These are phyloP conservation scores for Agraylea sexmaculata DNA, from an alignment of 1,140 invertebrate species.

Conservation along the genomic window DNA sequence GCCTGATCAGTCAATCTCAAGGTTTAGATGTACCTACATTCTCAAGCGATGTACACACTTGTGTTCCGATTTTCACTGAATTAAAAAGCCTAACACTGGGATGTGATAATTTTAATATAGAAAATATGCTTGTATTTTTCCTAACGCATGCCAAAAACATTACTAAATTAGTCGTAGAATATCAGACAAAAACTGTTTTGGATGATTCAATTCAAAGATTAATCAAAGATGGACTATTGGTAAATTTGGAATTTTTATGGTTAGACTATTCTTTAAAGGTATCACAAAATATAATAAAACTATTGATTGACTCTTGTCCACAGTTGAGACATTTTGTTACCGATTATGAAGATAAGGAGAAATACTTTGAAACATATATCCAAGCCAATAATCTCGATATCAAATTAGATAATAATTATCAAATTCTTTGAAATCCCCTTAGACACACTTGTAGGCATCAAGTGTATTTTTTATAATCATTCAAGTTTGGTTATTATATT, in stretches of 20 bases:
- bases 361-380: constrained; percentile 29
- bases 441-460: too few relatives aligned
- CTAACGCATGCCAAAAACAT: constrained; percentile 28
- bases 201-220: constrained; percentile 28
- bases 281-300: constrained; percentile 29
- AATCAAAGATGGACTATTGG: constrained; percentile 29
- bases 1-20: constrained; percentile 33
- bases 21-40: constrained; percentile 29
- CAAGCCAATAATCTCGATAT: constrained; percentile 34
- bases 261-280: constrained; percentile 36
- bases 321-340: constrained; percentile 30
- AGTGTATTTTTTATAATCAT: too few relatives aligned
- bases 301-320: constrained; percentile 30
- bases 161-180: constrained; percentile 31
- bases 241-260: constrained; percentile 30
- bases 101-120: constrained; percentile 31
- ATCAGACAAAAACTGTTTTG: constrained; percentile 30
- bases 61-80: constrained; percentile 27
- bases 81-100: constrained; percentile 31
- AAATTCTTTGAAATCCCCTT: too few relatives aligned
- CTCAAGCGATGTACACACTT: constrained; percentile 24
- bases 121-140: constrained; percentile 31
- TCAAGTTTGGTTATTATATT: too few relatives aligned
- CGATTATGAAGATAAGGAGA: constrained; percentile 26
- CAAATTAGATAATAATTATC: constrained; percentile 23